Evolutionary conservation across 1,140 invertebrate species (phyloP), one percentile per base, ranked within the genome.

Genomic region (Trichonephila clavata): DNA sequence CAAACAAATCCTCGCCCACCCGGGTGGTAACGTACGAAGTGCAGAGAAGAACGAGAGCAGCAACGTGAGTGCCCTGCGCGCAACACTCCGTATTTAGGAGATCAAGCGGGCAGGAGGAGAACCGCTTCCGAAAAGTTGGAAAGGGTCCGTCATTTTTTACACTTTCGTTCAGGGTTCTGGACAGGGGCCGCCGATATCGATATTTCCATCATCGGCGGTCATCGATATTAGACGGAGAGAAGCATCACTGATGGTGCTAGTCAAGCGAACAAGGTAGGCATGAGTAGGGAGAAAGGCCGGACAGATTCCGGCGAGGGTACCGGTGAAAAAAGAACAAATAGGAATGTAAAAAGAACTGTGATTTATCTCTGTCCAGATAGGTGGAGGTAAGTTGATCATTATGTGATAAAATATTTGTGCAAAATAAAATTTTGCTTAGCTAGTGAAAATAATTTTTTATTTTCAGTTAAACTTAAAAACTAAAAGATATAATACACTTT

Each of bases 281-380:
- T 92, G 91, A 43, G 81, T 18, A 63, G 65, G 71, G 90, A 80
- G 77, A n/a, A 8, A 20, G 39, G 71, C 90, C 80, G 90, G 90
- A 91, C 68, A 43, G 14, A 65, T 68, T 86, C 91, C 91, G 91
- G 91, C 65, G 83, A n/a, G 18, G n/a, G 91, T 86, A 60, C 68
- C 61, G 65, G 83, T 65, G 63, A 50, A 21, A 81, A 61, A 60
- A 43, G 43, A 61, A 81, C 18, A n/a, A n/a, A 60, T 32, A 39
- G 59, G 71, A 39, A 77, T 43, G 65, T 77, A 27, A 81, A 50
- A 60, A 92, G 39, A 60, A 84, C 90, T 92, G 91, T 92, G 91
- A 92, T 92, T 92, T 59, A 14, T 57, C 21, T 10, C 13, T 39
- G 18, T 32, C 43, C 86, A 20, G 57, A 71, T n/a, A 92, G 91